phyloP scores from a whole-genome alignment of 2,113 vertebrate genomes.

The Prolemur simus region DNA sequence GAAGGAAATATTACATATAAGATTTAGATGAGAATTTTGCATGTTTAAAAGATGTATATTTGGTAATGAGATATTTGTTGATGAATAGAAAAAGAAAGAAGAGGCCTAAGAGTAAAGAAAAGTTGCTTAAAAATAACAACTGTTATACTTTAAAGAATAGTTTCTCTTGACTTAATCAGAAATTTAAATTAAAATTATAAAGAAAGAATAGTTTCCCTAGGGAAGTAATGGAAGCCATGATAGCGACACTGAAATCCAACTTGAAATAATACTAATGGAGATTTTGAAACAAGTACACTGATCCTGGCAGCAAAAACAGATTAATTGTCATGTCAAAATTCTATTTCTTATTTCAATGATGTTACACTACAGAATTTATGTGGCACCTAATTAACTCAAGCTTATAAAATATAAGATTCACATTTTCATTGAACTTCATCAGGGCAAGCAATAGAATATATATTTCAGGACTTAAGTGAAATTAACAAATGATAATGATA shows the following conservation, averaged over 20 bases:
- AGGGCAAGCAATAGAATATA: neutral
- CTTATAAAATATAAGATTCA: neutral
- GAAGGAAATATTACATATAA: neutral
- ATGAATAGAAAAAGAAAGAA: neutral
- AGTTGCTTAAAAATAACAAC: neutral
- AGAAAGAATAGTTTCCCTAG: neutral
- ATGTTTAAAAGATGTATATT: neutral
- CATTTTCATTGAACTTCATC: neutral
- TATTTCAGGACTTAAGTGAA: constrained; percentile 20
- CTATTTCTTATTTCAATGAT: constrained; percentile 2
- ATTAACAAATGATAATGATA: constrained; percentile 54
- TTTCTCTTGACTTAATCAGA: neutral
- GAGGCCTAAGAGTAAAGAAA: neutral
- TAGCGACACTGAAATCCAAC: neutral
- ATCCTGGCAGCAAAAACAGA: neutral
- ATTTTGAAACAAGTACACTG: neutral
- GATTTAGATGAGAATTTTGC: neutral
- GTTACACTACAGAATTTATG: neutral
- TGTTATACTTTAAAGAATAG: neutral
- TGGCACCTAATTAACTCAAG: constrained; percentile 24
- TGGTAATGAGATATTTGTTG: neutral
- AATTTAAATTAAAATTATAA: too few relatives aligned
- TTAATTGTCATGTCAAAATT: neutral
- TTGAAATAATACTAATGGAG: constrained; percentile 14
- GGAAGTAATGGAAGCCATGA: neutral